Conservation (phyloP, 2,113 vertebrate species). For the Nibea albiflora region DNA sequence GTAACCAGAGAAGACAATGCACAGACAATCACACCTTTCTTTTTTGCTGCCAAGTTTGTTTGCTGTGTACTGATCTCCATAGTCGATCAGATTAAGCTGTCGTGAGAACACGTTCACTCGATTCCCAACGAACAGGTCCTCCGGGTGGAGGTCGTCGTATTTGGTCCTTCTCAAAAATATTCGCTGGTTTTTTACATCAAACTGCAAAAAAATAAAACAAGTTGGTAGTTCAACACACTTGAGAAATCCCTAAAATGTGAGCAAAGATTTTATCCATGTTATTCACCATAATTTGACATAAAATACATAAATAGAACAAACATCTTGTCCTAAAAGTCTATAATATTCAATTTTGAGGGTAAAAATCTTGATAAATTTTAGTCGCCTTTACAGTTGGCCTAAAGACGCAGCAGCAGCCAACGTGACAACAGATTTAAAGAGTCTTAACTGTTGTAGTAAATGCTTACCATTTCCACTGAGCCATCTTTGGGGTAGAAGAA, state of each 20-base stretch:
- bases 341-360: neutral
- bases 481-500: slow-evolving; percentile 92
- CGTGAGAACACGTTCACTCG: slow-evolving; percentile 92
- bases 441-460: neutral
- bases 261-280: neutral
- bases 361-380: neutral
- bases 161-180: slow-evolving; percentile 90
- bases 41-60: slow-evolving; percentile 92
- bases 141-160: slow-evolving; percentile 87
- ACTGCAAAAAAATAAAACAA: slow-evolving; percentile 79
- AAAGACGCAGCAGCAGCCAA: neutral
- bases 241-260: neutral
- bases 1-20: slow-evolving; percentile 8
- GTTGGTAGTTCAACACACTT: neutral
- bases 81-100: slow-evolving; percentile 90
- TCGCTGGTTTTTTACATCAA: slow-evolving; percentile 93
- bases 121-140: slow-evolving; percentile 94
- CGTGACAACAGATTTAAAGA: too few relatives aligned
- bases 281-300: neutral
- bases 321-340: neutral
- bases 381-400: neutral
- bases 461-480: slow-evolving; percentile 94
- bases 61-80: slow-evolving; percentile 93
- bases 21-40: slow-evolving; percentile 87
- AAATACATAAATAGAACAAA: neutral